These are phyloP conservation scores for Betta splendens DNA, from an alignment of 2,797 vertebrate species.

Conservation along the genomic window DNA sequence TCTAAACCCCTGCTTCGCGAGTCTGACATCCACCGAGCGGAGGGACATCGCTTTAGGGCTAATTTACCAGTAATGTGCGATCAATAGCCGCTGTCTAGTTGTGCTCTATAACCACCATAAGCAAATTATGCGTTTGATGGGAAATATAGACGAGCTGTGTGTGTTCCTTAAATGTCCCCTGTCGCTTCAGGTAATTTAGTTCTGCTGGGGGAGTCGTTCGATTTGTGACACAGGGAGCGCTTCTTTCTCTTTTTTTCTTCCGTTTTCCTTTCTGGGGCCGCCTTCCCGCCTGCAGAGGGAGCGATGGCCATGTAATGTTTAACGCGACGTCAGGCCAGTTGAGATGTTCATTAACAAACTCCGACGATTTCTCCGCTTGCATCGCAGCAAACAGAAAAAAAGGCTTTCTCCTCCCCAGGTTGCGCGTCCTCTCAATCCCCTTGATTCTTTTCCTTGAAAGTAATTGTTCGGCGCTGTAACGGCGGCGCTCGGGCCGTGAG, in stretches of 20 bases:
- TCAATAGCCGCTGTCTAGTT: slow-evolving; percentile 57
- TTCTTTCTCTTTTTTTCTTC: slow-evolving; percentile 41
- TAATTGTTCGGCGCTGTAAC: slow-evolving; percentile 64
- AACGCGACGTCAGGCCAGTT: slow-evolving; percentile 52
- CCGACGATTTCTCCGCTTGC: slow-evolving; percentile 25
- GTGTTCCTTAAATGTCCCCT: slow-evolving; percentile 41
- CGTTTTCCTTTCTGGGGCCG: slow-evolving; percentile 32
- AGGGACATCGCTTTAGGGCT: slow-evolving; percentile 35
- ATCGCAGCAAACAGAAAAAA: slow-evolving; percentile 40
- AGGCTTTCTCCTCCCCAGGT: slow-evolving; percentile 64
- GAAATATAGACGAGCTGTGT: slow-evolving; percentile 32
- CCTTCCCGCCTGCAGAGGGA: slow-evolving; percentile 38
- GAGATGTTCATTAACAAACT: slow-evolving; percentile 61
- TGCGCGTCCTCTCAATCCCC: slow-evolving; percentile 62
- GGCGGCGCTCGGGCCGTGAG: slow-evolving; percentile 59
- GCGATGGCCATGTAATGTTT: slow-evolving; percentile 47
- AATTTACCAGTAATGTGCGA: slow-evolving; percentile 64
- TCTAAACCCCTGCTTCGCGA: slow-evolving; percentile 40
- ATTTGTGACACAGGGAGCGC: slow-evolving; percentile 53
- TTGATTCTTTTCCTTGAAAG: slow-evolving; percentile 67
- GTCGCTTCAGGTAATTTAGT: slow-evolving; percentile 56
- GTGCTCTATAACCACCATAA: slow-evolving; percentile 29
- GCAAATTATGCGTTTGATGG: slow-evolving; percentile 54
- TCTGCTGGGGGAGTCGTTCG: slow-evolving; percentile 45
- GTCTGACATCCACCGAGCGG: slow-evolving; percentile 50